phyloP scores from a whole-genome alignment of 1,140 invertebrate genomes.

The Bradysia coprophila region DNA sequence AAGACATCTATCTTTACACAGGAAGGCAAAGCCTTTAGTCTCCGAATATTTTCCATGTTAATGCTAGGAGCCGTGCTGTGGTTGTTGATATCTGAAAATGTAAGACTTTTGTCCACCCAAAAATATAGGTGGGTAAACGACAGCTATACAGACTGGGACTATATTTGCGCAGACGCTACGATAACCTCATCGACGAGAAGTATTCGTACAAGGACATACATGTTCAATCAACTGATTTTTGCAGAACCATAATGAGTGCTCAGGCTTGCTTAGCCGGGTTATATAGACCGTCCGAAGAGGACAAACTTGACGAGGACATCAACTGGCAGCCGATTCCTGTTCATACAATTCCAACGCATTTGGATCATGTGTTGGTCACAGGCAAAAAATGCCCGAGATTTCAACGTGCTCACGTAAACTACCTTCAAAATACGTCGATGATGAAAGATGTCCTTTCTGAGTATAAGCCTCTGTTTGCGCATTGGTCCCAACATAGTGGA shows the following conservation, averaged over 20 bases:
- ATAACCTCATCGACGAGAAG: slow-evolving; percentile 27
- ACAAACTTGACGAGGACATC: slow-evolving; percentile 47
- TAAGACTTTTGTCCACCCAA: background rate
- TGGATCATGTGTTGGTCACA: slow-evolving; percentile 40
- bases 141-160: slow-evolving; percentile 60
- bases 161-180: slow-evolving; percentile 52
- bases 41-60: too few relatives aligned
- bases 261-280: slow-evolving; percentile 64
- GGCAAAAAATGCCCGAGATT: slow-evolving; percentile 48
- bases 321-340: slow-evolving; percentile 83
- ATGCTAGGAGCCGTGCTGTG: background rate
- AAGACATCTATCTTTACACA: too few relatives aligned
- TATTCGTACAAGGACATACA: slow-evolving; percentile 40
- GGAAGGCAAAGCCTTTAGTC: too few relatives aligned
- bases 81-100: background rate
- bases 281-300: slow-evolving; percentile 39
- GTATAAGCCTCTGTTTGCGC: slow-evolving; percentile 41
- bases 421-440: slow-evolving; percentile 31
- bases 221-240: slow-evolving; percentile 62
- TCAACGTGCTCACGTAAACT: slow-evolving; percentile 29
- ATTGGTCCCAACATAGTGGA: slow-evolving; percentile 39
- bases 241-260: slow-evolving; percentile 81
- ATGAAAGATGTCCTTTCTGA: slow-evolving; percentile 34
- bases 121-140: slow-evolving; percentile 47
- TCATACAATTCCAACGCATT: slow-evolving; percentile 46